phyloP scores from a whole-genome alignment of 2,888 invertebrate species.

The Trissolcus brochymenae region DNA sequence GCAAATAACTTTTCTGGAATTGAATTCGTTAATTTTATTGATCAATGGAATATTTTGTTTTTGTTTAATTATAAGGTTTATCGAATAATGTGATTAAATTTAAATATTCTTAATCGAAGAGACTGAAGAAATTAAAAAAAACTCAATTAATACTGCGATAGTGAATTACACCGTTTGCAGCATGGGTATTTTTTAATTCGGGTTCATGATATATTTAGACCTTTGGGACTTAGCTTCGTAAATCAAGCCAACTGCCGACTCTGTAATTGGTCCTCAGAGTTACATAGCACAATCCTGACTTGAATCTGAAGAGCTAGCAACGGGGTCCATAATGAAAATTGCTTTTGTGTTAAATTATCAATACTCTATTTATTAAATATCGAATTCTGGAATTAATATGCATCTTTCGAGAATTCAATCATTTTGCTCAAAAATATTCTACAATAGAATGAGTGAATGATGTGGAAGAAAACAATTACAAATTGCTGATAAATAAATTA shows the following conservation, averaged over 20 bases:
- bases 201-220: neutral
- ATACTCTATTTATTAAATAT: no score
- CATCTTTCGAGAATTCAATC: no score
- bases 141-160: neutral
- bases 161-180: neutral
- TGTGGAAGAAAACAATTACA: no score
- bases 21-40: no score
- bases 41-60: slow-evolving; percentile 2
- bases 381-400: no score
- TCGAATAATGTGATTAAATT: no score
- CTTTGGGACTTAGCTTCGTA: neutral
- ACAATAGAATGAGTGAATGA: no score
- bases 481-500: no score
- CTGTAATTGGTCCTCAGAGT: slow-evolving; percentile 1
- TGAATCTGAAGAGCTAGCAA: neutral
- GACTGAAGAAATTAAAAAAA: neutral
- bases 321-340: neutral
- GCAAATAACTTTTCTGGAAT: no score
- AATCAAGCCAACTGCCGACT: neutral
- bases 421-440: no score
- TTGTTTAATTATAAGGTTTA: no score
- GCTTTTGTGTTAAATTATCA: neutral
- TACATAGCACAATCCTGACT: slow-evolving; percentile 1
- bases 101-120: no score
- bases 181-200: neutral